Evolutionary conservation across 2,797 vertebrate genomes (phyloP).

Genomic region (Phoxinus dragarum): DNA sequence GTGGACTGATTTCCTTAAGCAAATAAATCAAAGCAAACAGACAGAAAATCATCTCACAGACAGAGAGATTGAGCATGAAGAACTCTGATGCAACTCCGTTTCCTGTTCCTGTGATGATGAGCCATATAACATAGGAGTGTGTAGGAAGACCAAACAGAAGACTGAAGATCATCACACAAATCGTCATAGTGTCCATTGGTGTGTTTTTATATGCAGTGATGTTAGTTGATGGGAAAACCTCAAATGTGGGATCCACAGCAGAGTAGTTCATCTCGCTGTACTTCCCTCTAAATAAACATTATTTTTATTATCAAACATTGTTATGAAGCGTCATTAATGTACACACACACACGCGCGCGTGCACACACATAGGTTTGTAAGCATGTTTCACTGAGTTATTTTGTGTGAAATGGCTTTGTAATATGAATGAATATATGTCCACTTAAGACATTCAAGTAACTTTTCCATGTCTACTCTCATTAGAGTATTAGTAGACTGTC

Average conservation of each 20-base stretch:
- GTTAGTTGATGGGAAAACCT: not conserved
- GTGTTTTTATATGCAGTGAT: not conserved
- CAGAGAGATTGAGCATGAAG: not conserved
- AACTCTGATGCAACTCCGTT: not conserved
- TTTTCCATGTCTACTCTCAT: too few species aligned
- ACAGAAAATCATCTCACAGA: slow-evolving; percentile 15
- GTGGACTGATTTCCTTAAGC: not conserved
- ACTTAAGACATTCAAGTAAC: too few species aligned
- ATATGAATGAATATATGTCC: not conserved
- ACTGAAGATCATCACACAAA: not conserved
- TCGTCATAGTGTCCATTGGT: fast-evolving
- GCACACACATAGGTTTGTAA: not conserved
- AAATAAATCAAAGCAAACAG: not conserved
- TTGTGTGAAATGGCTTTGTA: not conserved
- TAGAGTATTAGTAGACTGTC: too few species aligned
- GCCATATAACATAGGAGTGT: slow-evolving; percentile 1
- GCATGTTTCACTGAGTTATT: not conserved
- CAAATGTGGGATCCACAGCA: not conserved
- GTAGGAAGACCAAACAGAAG: not conserved
- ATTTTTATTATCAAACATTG: not conserved
- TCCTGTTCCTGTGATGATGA: not conserved
- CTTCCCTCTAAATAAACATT: not conserved
- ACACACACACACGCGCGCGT: too few species aligned
- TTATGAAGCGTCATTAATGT: not conserved
- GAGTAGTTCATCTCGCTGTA: slow-evolving; percentile 7